Base-by-base conservation (phyloP, 2,888 invertebrate genomes). In the Heteropelma amictum region DNA sequence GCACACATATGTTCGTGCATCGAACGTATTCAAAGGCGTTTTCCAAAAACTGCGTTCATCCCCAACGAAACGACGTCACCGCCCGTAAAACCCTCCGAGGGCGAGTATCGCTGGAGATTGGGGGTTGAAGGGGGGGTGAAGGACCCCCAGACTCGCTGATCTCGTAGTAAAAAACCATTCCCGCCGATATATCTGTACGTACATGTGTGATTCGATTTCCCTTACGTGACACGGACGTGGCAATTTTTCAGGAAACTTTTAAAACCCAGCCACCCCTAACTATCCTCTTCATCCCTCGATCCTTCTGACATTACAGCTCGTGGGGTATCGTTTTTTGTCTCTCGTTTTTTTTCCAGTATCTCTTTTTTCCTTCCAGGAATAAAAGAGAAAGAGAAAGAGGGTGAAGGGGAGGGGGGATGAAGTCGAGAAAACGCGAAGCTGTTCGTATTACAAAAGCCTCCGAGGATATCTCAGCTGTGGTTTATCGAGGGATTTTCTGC, bases 81-180 rank as follows among this genome's bases (percentile, higher is more conserved):
- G 63, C 64, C 78, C 78, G 79, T 81, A 79, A 83, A 83, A 82
- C 83, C n/a, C n/a, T n/a, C n/a, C n/a, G n/a, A n/a, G n/a, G n/a
- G n/a, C n/a, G n/a, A n/a, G n/a, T n/a, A n/a, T n/a, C n/a, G n/a
- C n/a, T n/a, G n/a, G n/a, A n/a, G n/a, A n/a, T n/a, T 53, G 77
- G 77, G 76, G 72, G 56, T 69, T 45, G 14, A 30, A 30, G 38
- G 35, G 70, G 74, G 75, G 76, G 74, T 54, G 71, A 65, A 33
- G n/a, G n/a, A n/a, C 53, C 51, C 61, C 64, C 45, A 45, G 64
- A 69, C 42, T 58, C 58, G 58, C 73, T 64, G 69, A 74, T 74
- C 69, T 74, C 45, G 8, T 33, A 49, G 58, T 45, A 17, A 40
- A 70, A 64, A 72, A 68, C 14, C 56, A 61, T 73, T 33, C 35